phyloP scores from a whole-genome alignment of 1,140 invertebrate species.

The Zaprionus africanus region DNA sequence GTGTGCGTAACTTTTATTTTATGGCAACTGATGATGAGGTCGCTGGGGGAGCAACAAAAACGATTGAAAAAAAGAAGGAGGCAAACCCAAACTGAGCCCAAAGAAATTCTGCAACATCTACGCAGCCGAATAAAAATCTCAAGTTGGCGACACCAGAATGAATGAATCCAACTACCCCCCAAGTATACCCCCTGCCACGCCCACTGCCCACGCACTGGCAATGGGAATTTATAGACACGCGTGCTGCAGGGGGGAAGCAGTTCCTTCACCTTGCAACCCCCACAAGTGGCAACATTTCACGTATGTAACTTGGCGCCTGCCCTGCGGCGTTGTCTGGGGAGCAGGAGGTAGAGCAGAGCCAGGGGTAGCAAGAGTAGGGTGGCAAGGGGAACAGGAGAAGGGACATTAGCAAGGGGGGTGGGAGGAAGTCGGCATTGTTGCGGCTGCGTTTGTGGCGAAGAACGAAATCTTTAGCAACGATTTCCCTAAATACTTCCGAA shows the following conservation, averaged over 20 bases:
- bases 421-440: slow-evolving; percentile 31
- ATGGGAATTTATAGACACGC: slow-evolving; percentile 77
- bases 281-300: slow-evolving; percentile 22
- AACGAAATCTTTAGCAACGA: slow-evolving; percentile 78
- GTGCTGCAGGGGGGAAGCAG: slow-evolving; percentile 40
- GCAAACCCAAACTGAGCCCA: slow-evolving; percentile 33
- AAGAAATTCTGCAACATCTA: slow-evolving; percentile 29
- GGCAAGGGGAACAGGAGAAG: too few species aligned
- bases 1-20: slow-evolving; percentile 84
- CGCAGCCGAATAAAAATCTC: slow-evolving; percentile 48
- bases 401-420: too few species aligned
- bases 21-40: slow-evolving; percentile 78
- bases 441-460: slow-evolving; percentile 24
- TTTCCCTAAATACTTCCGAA: slow-evolving; percentile 83
- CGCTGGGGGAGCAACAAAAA: slow-evolving; percentile 74
- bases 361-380: too few species aligned
- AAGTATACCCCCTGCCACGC: background rate
- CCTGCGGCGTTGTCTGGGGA: background rate
- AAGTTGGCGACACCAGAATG: slow-evolving; percentile 60
- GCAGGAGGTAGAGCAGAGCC: too few species aligned
- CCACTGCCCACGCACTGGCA: slow-evolving; percentile 30
- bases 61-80: slow-evolving; percentile 73
- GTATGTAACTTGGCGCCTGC: slow-evolving; percentile 17
- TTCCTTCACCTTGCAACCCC: slow-evolving; percentile 10
- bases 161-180: slow-evolving; percentile 17